phyloP scores from a whole-genome alignment of 2,113 vertebrate species.

The Sphyrna mokarran region DNA sequence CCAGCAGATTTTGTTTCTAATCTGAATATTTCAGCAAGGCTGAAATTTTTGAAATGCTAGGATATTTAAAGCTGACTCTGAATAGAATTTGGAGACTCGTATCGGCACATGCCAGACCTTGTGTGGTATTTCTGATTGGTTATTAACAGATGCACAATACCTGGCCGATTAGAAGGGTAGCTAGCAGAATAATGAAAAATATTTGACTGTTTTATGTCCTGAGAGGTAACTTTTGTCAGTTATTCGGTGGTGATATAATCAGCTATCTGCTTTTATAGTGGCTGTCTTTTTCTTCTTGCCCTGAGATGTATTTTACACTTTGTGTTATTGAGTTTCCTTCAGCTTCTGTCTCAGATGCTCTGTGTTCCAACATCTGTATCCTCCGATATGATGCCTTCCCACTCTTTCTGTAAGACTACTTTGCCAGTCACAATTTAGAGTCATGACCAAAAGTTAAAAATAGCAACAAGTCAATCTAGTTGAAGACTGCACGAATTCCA shows the following conservation, averaged over 20 bases:
- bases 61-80: not conserved
- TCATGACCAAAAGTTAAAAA: not conserved
- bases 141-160: not conserved
- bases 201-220: not conserved
- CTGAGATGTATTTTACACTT: too few relatives aligned
- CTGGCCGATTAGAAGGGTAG: not conserved
- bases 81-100: not conserved
- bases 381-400: not conserved
- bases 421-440: not conserved
- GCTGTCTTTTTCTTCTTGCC: not conserved
- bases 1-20: not conserved
- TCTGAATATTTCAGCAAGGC: not conserved
- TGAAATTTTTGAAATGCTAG: not conserved
- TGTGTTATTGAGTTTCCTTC: not conserved
- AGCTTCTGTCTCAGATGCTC: not conserved
- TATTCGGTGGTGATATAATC: not conserved
- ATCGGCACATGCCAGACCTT: not conserved
- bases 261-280: not conserved
- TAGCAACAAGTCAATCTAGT: not conserved
- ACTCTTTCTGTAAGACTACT: not conserved
- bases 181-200: not conserved
- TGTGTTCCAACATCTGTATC: not conserved
- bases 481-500: not conserved
- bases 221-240: not conserved
- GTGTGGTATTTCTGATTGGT: not conserved